Evolutionary conservation across 35 echinoderm and acorn worm genomes (phyloP), one percentile per base, ranked within the genome.

Genomic region (Heliocidaris erythrogramma): DNA sequence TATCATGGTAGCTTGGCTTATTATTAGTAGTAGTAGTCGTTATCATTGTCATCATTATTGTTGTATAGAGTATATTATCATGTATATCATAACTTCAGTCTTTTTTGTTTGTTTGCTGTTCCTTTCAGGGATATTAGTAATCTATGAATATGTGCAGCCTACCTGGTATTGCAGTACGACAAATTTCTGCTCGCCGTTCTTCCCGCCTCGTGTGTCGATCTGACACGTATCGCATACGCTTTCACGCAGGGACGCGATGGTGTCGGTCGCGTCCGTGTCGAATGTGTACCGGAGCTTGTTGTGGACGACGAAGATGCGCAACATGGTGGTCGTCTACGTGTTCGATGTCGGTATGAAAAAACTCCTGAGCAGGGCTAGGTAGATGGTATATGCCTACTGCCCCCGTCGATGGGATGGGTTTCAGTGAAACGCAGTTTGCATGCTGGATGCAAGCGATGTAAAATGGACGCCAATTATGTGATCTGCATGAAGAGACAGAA

Each of bases 131-230:
- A 42, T 42, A 42, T 1, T 42, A 42, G 35, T 42, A 42, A 3
- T 42, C 35, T 42, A 42, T 42, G 35, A 42, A 42, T 42, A 0
- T 42, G 35, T 42, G 35, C 35, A 14, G 18, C 17, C 65, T 78
- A 78, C 65, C n/a, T 99, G 98, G 91, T 99, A 97, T 31, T 94
- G 92, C 30, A 99, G 50, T 2, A 99, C 96, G 18, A 99, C 92
- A 90, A 95, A 97, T 78, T 99, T 97, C 86, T 96, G 95, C 31
- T 98, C 96, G 29, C 97, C 96, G 24, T 92, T 92, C 13, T 92
- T 92, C 27, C 96, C 90, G 31, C 97, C 96, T 35, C 95, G 85
- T 0, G 96, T 99, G 85, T 99, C 96, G 12, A 99, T 99, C 32
- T 97, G 95, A 30, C 97, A 99, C 7, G 94, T 94, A 60, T 99